phyloP scores from a whole-genome alignment of 2,113 vertebrate genomes.

The Mus spicilegus region DNA sequence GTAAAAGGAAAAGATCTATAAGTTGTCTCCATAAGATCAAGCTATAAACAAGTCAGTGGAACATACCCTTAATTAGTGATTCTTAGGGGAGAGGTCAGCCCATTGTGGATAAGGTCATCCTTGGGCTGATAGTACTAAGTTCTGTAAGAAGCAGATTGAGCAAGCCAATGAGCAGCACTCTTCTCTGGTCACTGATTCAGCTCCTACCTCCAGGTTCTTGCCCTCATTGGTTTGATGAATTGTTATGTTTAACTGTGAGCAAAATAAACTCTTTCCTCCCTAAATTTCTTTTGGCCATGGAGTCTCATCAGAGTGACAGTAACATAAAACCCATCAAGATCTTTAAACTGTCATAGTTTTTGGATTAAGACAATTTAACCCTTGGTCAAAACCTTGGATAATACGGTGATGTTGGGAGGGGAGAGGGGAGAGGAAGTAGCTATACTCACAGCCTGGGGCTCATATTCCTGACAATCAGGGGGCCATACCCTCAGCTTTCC shows the following conservation, averaged over 20 bases:
- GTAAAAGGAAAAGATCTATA: neutral
- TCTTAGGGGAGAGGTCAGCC: neutral
- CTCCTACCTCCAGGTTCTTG: neutral
- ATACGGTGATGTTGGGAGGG: neutral
- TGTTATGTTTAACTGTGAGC: neutral
- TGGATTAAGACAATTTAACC: neutral
- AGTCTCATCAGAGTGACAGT: neutral
- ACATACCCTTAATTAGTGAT: neutral
- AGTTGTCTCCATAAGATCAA: neutral
- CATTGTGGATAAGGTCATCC: neutral
- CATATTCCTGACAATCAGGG: conserved; percentile 16
- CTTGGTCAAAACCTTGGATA: neutral
- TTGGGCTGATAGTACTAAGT: neutral
- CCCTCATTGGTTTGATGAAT: neutral
- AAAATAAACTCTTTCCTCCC: neutral
- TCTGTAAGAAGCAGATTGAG: neutral
- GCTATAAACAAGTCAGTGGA: neutral
- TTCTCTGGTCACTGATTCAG: neutral
- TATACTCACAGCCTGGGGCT: neutral
- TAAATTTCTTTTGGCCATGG: neutral
- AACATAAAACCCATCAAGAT: neutral
- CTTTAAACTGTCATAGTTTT: neutral
- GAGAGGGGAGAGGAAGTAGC: neutral
- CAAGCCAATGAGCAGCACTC: neutral
- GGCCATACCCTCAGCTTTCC: neutral